phyloP scores from a whole-genome alignment of 2,888 invertebrate species.

The Cephus rjabovi region DNA sequence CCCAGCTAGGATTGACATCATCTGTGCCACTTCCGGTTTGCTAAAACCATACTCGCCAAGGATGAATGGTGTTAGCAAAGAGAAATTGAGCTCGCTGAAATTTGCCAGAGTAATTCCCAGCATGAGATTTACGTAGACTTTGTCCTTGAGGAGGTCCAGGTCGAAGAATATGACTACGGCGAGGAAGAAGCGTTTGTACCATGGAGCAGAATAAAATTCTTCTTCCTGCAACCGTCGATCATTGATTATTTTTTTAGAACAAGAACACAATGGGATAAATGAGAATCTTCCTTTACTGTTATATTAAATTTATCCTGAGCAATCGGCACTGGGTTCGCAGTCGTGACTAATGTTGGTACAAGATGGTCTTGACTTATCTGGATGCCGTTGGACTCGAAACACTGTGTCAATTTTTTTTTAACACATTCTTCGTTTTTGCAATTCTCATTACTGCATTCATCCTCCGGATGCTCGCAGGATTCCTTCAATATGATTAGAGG shows the following conservation, averaged over 20 bases:
- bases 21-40: constrained; percentile 73
- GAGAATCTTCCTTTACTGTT: neutral
- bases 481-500: constrained; percentile 36
- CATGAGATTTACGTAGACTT: constrained; percentile 77
- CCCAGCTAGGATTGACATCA: constrained; percentile 77
- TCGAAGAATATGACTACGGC: constrained; percentile 77
- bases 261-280: neutral
- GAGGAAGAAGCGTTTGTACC: constrained; percentile 63
- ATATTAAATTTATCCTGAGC: constrained; percentile 19
- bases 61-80: constrained; percentile 79
- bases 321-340: constrained; percentile 14
- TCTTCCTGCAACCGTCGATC: neutral
- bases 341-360: neutral
- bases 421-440: constrained; percentile 16
- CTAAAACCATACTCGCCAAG: constrained; percentile 76
- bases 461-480: constrained; percentile 30
- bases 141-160: constrained; percentile 76
- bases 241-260: neutral
- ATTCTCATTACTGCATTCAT: constrained; percentile 18
- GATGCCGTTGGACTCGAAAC: neutral
- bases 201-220: constrained; percentile 2
- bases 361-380: neutral
- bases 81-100: constrained; percentile 80
- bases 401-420: constrained; percentile 1
- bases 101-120: constrained; percentile 78